phyloP scores from a whole-genome alignment of 2,888 invertebrate genomes.

The Lycophotia porphyrea region DNA sequence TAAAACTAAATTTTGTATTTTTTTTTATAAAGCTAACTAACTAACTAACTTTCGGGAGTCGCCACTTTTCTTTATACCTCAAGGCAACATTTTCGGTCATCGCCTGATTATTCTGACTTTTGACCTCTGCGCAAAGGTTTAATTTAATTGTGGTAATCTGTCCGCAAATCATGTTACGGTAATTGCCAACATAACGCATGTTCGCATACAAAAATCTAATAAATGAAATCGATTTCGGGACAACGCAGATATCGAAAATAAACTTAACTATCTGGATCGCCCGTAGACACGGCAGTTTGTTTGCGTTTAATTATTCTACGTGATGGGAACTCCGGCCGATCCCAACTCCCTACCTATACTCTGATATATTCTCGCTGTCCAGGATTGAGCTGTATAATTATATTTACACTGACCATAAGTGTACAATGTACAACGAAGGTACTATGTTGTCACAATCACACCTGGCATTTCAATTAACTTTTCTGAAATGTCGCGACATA shows the following conservation, averaged over 20 bases:
- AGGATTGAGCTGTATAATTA: conserved; percentile 65
- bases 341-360: conserved; percentile 66
- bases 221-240: conserved; percentile 71
- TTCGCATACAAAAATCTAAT: conserved; percentile 56
- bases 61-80: neutral
- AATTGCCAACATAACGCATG: conserved; percentile 26
- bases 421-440: conserved; percentile 38
- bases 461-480: conserved; percentile 39
- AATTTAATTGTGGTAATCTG: neutral
- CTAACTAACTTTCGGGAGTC: neutral
- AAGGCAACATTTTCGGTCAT: neutral
- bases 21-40: neutral
- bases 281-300: conserved; percentile 80
- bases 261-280: conserved; percentile 78
- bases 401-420: conserved; percentile 62
- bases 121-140: neutral
- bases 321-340: conserved; percentile 77
- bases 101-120: neutral
- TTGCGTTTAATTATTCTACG: conserved; percentile 86
- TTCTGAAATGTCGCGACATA: conserved; percentile 15
- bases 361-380: conserved; percentile 59
- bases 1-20: neutral
- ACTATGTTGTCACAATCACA: conserved; percentile 31
- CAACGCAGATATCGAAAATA: conserved; percentile 78
- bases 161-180: conserved; percentile 15